Evolutionary conservation across 2,888 invertebrate genomes (phyloP).

Genomic region (Eristalinus sepulchralis): DNA sequence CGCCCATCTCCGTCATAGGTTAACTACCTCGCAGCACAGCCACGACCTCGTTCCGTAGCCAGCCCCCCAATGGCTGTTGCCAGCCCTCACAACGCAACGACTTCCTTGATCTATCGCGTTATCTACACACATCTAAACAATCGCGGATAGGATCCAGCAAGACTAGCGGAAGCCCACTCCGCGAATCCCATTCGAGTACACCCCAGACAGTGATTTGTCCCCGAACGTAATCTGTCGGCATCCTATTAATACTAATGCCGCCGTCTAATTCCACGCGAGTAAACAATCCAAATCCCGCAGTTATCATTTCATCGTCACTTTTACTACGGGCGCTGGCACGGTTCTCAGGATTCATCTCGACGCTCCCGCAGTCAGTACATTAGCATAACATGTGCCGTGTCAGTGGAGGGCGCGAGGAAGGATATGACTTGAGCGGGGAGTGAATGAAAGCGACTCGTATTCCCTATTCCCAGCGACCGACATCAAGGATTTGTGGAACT

Average conservation of each 20-base stretch:
- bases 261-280: conserved; percentile 61
- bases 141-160: background rate
- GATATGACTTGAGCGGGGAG: background rate
- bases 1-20: background rate
- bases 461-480: background rate
- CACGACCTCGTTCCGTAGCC: background rate
- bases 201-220: conserved; percentile 60
- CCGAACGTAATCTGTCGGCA: conserved; percentile 61
- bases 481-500: conserved; percentile 30
- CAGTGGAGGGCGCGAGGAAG: conserved; percentile 3
- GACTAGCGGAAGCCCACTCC: background rate
- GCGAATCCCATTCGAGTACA: conserved; percentile 51
- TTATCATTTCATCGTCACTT: conserved; percentile 70
- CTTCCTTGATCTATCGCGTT: background rate
- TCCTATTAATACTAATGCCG: conserved; percentile 66
- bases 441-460: background rate
- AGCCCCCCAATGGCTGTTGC: background rate
- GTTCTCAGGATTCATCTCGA: conserved; percentile 48
- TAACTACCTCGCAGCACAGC: background rate
- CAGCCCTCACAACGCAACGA: background rate
- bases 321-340: conserved; percentile 32
- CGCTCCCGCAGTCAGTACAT: conserved; percentile 38
- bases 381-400: conserved; percentile 61
- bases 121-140: background rate
- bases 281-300: conserved; percentile 68